phyloP scores from a whole-genome alignment of 2,797 vertebrate genomes.

The Pitangus sulphuratus region DNA sequence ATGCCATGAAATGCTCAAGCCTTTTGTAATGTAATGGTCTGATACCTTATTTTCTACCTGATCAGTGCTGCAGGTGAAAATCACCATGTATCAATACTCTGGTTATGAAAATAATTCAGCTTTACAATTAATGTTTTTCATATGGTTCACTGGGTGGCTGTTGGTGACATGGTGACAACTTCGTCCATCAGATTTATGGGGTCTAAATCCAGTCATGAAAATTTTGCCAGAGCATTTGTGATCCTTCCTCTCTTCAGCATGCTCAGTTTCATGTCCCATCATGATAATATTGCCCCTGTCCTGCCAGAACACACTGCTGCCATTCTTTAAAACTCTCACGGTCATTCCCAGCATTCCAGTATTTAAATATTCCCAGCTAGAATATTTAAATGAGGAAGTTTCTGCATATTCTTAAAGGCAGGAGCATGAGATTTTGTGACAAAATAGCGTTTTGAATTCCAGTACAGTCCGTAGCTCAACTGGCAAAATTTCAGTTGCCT shows the following conservation, averaged over 20 bases:
- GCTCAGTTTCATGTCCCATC: neutral
- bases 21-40: neutral
- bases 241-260: neutral
- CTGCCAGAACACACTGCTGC: neutral
- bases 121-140: neutral
- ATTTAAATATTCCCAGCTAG: too few species aligned
- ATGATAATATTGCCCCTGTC: rapidly evolving
- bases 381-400: neutral
- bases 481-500: neutral
- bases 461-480: neutral
- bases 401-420: neutral
- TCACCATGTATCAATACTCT: neutral
- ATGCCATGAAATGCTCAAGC: neutral
- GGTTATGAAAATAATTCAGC: neutral
- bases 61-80: neutral
- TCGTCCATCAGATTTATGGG: neutral
- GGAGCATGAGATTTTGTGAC: neutral
- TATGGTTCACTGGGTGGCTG: neutral
- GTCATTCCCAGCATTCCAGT: neutral
- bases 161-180: neutral
- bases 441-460: neutral
- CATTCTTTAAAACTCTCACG: neutral
- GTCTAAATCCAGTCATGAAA: neutral
- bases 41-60: neutral
- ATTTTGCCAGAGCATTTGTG: neutral